Conservation (phyloP, 2,888 invertebrate species). For the Tetragonisca angustula region DNA sequence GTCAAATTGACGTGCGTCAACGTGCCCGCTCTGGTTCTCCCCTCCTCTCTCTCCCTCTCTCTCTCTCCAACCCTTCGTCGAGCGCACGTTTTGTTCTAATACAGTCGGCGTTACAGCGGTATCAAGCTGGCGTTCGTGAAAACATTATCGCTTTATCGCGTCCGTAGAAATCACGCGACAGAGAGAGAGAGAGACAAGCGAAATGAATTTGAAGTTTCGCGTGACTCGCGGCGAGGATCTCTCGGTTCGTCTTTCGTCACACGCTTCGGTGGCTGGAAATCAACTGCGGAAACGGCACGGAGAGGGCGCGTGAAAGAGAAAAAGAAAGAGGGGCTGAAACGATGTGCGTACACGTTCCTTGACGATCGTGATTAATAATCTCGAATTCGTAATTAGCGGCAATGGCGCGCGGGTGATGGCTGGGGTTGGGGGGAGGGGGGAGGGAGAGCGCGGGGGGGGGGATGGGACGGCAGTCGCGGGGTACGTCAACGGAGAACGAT, state of each 20-base stretch:
- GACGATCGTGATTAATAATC: neutral
- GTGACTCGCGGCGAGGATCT: no score
- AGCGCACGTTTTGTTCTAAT: slow-evolving; percentile 61
- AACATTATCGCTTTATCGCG: slow-evolving; percentile 46
- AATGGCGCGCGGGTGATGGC: neutral
- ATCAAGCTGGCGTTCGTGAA: slow-evolving; percentile 27
- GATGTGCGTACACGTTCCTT: no score
- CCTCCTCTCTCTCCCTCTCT: neutral
- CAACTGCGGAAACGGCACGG: no score
- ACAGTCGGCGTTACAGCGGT: slow-evolving; percentile 55
- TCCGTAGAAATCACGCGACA: slow-evolving; percentile 20
- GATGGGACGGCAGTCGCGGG: no score
- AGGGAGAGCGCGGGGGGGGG: no score
- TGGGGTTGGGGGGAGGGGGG: neutral
- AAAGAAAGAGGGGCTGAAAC: no score
- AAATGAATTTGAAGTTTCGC: no score
- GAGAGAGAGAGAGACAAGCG: no score
- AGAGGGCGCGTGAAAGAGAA: no score
- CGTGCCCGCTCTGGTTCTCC: slow-evolving; percentile 45
- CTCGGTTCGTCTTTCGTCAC: no score
- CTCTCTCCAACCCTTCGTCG: neutral
- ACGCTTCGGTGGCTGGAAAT: no score
- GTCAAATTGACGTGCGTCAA: slow-evolving; percentile 64
- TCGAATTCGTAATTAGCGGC: slow-evolving; percentile 20
- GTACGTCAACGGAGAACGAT: neutral